Evolutionary conservation across 2,113 vertebrate species (phyloP).

Genomic region (Acinonyx jubatus): DNA sequence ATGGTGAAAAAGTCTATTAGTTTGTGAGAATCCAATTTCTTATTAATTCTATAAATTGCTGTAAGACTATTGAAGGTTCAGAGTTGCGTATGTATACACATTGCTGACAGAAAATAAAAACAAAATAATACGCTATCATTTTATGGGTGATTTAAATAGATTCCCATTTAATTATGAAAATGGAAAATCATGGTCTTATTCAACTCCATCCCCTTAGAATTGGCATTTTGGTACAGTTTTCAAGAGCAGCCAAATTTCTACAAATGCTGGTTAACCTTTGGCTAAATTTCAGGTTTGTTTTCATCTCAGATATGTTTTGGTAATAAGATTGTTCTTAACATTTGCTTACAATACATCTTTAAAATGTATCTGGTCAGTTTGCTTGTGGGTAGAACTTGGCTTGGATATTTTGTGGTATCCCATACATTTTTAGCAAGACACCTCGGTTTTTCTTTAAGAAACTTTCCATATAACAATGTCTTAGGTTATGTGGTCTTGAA

Average conservation of each 20-base stretch:
- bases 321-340: not conserved
- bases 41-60: constrained; percentile 52
- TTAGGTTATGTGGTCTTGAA: constrained; percentile 1
- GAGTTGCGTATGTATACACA: constrained; percentile 33
- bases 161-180: constrained; percentile 54
- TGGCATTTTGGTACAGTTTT: not conserved
- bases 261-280: not conserved
- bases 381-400: not conserved
- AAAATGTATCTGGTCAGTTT: not conserved
- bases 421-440: not conserved
- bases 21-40: constrained; percentile 54
- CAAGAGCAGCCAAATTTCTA: not conserved
- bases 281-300: constrained; percentile 32
- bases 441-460: not conserved
- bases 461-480: not conserved
- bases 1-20: constrained; percentile 13
- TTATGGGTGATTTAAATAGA: constrained; percentile 20
- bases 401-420: not conserved
- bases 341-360: not conserved
- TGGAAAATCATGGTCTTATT: constrained; percentile 13
- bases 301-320: constrained; percentile 3
- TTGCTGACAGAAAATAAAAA: constrained; percentile 37
- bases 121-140: constrained; percentile 37
- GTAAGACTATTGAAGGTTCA: not conserved
- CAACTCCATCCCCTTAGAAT: not conserved